Percentiles rank a stretch among this genome's conserved stretches.
phyloP scores from a whole-genome alignment of 2,113 vertebrate genomes.

The Oenanthe oenanthe region DNA sequence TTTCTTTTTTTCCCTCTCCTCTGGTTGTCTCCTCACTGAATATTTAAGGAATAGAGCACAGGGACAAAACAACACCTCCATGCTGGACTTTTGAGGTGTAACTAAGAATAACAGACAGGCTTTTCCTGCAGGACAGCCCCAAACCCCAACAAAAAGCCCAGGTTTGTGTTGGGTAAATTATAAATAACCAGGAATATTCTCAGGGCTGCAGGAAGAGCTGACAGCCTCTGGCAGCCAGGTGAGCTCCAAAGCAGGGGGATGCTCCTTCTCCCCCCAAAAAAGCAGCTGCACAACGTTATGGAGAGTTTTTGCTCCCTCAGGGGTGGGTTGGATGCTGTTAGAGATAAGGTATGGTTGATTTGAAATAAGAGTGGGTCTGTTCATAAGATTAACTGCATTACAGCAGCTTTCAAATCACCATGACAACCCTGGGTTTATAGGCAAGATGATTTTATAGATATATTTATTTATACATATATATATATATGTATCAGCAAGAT shows the following conservation, averaged over 20 bases:
- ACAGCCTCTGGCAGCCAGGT: constrained; percentile 29
- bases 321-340: background rate
- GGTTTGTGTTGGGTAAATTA: background rate
- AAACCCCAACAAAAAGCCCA: background rate
- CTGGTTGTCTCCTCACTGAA: background rate
- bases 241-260: background rate
- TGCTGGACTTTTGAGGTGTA: background rate
- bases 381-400: constrained; percentile 34
- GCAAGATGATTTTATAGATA: constrained; percentile 4
- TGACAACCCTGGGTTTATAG: constrained; percentile 26
- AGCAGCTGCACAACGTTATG: background rate
- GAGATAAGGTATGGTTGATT: background rate
- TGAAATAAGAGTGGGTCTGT: constrained; percentile 18
- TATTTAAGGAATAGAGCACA: background rate
- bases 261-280: background rate
- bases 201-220: background rate
- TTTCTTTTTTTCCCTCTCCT: background rate
- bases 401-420: constrained; percentile 46
- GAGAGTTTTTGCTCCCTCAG: background rate
- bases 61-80: background rate
- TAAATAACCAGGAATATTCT: background rate
- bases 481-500: background rate
- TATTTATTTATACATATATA: background rate
- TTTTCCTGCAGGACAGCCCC: background rate
- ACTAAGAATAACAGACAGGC: background rate